Evolutionary conservation across 2,888 invertebrate species (phyloP).

Genomic region (Papilio gigon): DNA sequence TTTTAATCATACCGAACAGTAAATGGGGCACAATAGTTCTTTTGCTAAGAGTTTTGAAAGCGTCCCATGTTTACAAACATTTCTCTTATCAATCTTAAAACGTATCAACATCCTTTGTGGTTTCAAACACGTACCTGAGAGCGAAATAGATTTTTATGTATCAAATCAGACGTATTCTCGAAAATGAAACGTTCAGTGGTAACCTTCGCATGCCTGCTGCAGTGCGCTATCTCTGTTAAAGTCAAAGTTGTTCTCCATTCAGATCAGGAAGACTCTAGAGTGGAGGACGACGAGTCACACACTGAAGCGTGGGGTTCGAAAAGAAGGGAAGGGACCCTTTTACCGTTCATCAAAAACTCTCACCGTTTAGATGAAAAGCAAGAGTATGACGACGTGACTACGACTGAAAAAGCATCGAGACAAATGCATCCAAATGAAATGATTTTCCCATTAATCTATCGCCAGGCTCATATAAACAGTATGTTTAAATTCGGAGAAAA

Average conservation of each 20-base stretch:
- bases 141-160: neutral
- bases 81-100: constrained; percentile 56
- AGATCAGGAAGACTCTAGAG: constrained; percentile 67
- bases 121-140: constrained; percentile 24
- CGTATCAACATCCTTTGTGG: constrained; percentile 31
- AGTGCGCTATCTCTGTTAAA: constrained; percentile 62
- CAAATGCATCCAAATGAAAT: constrained; percentile 71
- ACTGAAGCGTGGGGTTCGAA: constrained; percentile 59
- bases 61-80: constrained; percentile 63
- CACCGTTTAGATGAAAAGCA: constrained; percentile 54
- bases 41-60: constrained; percentile 45
- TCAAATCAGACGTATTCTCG: constrained; percentile 40
- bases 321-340: constrained; percentile 53
- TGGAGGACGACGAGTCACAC: constrained; percentile 62
- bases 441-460: constrained; percentile 73
- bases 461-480: constrained; percentile 72
- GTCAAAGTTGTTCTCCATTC: constrained; percentile 75
- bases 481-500: constrained; percentile 78
- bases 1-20: neutral
- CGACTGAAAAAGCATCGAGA: constrained; percentile 59
- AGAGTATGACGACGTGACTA: constrained; percentile 58
- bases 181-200: constrained; percentile 55
- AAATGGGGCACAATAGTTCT: constrained; percentile 45
- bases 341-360: constrained; percentile 63
- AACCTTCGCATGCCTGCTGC: constrained; percentile 53